Evolutionary conservation across 2,113 vertebrate species (phyloP), one percentile per base, ranked within the genome.

Genomic region (Gallinago jamesoni): DNA sequence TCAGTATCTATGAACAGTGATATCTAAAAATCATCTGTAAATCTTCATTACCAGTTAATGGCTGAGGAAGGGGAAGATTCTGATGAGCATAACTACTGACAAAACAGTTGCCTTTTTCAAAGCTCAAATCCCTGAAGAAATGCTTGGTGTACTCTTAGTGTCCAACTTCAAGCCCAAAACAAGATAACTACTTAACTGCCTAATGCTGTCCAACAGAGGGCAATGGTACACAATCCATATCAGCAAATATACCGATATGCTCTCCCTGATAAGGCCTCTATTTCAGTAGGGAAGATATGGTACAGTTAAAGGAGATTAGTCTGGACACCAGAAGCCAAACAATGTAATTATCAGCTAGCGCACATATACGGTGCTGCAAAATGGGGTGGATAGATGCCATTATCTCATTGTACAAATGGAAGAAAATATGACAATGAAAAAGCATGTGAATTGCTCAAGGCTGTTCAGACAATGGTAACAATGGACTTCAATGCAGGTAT

Each of bases 201-300:
- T 62, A 9, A 60, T 17, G 39, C 47, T 72, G 76, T 47, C 93
- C 92, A 93, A 90, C 4, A 97, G 96, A 95, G 83, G 88, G 96
- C 92, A 96, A 93, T 37, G 64, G 86, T 37, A 90, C 45, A 77
- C 60, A 93, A 52, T 23, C 35, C 53, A 22, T 66, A 81, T 16
- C 47, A 67, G 43, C 59, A 28, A 47, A 62, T 21, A 74, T 5
- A 60, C n/a, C 43, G 14, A 12, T 20, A 41, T 10, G 27, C 13
- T 90, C 14, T 64, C 43, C 50, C n/a, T 69, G 47, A 28, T 33
- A 59, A 85, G 62, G 68, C 20, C 70, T 64, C 47, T 64, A 25
- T 56, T 92, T 77, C 55, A 25, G 18, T 4, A 63, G 47, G 53
- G 78, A 56, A 67, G 37, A 33, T 22, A 8, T 0, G 12, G 50